Evolutionary conservation across 23 tunicate species (phyloP).

Genomic region (Ciona savignyi): DNA sequence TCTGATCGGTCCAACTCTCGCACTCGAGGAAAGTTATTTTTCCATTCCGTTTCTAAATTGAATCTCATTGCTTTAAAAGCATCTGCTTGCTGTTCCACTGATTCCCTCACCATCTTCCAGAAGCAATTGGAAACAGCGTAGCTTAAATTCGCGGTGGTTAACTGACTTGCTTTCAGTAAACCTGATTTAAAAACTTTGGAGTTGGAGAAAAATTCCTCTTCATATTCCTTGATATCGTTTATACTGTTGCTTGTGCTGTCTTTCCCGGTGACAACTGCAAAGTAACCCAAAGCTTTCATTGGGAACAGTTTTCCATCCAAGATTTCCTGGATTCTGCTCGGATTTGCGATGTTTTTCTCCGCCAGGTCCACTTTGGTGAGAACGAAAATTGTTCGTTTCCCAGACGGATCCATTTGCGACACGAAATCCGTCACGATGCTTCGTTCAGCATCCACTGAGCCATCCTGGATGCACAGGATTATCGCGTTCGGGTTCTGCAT

Average conservation of each 20-base stretch:
- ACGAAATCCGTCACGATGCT: conserved; percentile 96
- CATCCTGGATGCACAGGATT: conserved; percentile 97
- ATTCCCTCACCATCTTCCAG: conserved; percentile 96
- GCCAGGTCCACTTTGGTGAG: conserved; percentile 97
- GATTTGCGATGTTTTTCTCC: conserved; percentile 78
- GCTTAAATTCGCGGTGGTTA: conserved; percentile 90
- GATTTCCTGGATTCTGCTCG: conserved; percentile 89
- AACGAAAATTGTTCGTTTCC: conserved; percentile 92
- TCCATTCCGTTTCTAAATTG: conserved; percentile 98
- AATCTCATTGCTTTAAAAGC: conserved; percentile 87
- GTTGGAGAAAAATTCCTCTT: conserved; percentile 83
- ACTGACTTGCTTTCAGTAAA: conserved; percentile 77
- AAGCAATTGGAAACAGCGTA: conserved; percentile 91
- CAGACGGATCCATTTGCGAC: conserved; percentile 90
- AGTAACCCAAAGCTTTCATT: conserved; percentile 97
- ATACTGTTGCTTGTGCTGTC: conserved; percentile 67
- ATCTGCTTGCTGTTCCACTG: conserved; percentile 83
- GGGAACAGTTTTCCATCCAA: conserved; percentile 96
- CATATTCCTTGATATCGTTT: conserved; percentile 68
- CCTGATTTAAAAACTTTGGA: conserved; percentile 95
- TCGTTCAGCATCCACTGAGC: conserved; percentile 98
- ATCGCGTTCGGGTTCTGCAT: conserved; percentile 98
- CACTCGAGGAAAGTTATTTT: conserved; percentile 80
- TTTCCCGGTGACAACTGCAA: conserved; percentile 97
- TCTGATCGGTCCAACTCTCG: conserved; percentile 84